A percentile compares a stretch with the other conserved stretches of the same genome.
Evolutionary conservation across 1,140 invertebrate genomes (phyloP).

Genomic region (Leptinotarsa texana): DNA sequence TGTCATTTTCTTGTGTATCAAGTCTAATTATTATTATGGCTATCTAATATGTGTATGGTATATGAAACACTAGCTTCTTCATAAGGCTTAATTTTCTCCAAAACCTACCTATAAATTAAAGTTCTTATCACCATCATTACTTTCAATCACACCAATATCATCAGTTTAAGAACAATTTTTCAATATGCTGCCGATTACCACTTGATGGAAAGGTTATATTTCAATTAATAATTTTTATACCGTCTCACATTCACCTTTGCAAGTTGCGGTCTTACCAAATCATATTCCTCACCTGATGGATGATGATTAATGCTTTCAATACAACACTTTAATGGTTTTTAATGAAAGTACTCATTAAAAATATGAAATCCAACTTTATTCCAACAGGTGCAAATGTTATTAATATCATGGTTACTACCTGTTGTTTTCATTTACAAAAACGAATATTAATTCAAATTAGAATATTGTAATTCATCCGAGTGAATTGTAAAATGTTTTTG

Average conservation of each 20-base stretch:
- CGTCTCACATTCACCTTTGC: background rate
- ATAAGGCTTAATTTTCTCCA: no score
- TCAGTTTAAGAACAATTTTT: background rate
- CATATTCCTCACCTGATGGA: constrained; percentile 10
- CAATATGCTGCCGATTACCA: background rate
- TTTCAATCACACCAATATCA: no score
- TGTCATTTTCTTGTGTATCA: no score
- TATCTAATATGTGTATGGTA: no score
- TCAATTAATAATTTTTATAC: background rate
- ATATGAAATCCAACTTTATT: constrained; percentile 7
- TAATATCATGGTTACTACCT: background rate
- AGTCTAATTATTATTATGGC: no score
- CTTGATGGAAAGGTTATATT: background rate
- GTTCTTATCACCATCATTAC: no score
- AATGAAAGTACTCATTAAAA: constrained; percentile 14
- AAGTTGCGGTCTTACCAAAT: background rate
- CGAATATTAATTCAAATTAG: background rate
- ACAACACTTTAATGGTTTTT: constrained; percentile 15
- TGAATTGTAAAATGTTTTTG: background rate
- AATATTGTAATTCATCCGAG: background rate
- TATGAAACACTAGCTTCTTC: no score
- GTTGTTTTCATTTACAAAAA: background rate
- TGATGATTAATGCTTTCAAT: constrained; percentile 20
- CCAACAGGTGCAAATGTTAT: constrained; percentile 15
- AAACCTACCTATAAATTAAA: no score